These are phyloP conservation scores for Proteles cristata DNA, from an alignment of 2,113 vertebrate species.

Conservation along the genomic window DNA sequence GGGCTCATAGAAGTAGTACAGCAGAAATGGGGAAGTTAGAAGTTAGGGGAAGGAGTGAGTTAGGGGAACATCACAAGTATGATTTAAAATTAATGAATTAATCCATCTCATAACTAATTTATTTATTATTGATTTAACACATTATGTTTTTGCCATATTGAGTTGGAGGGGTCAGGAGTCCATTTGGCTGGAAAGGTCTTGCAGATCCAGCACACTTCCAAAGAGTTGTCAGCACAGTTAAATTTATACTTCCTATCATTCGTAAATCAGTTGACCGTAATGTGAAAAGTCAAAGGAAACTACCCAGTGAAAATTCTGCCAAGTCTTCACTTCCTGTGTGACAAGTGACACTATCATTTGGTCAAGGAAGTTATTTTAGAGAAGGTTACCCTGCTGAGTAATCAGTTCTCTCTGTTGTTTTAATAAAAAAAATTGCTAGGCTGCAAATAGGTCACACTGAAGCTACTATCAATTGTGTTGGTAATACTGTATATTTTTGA, in stretches of 20 bases:
- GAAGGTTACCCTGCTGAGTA: slow-evolving; percentile 59
- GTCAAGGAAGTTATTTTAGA: slow-evolving; percentile 69
- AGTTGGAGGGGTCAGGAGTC: not conserved
- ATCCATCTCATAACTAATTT: not conserved
- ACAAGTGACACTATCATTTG: slow-evolving; percentile 65
- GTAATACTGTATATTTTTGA: slow-evolving; percentile 52
- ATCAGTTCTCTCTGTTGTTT: slow-evolving; percentile 60
- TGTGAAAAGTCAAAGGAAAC: slow-evolving; percentile 74
- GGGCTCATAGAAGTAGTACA: not conserved
- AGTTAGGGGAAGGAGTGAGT: not conserved
- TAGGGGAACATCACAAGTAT: not conserved
- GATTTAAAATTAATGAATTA: not conserved
- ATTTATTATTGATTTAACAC: not conserved
- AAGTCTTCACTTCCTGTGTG: slow-evolving; percentile 83
- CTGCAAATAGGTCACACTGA: slow-evolving; percentile 37
- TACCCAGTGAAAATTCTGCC: slow-evolving; percentile 67
- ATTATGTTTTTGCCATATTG: not conserved
- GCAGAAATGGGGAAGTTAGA: not conserved
- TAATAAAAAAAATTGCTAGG: slow-evolving; percentile 55
- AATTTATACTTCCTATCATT: slow-evolving; percentile 68
- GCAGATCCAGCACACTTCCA: slow-evolving; percentile 1
- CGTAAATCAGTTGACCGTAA: slow-evolving; percentile 58
- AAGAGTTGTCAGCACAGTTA: slow-evolving; percentile 66
- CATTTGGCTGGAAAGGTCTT: not conserved
- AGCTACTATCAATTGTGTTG: slow-evolving; percentile 52